Percentiles rank a stretch among this genome's conserved stretches.
phyloP scores from a whole-genome alignment of 2,113 vertebrate species.

The Sceloporus tristichus region DNA sequence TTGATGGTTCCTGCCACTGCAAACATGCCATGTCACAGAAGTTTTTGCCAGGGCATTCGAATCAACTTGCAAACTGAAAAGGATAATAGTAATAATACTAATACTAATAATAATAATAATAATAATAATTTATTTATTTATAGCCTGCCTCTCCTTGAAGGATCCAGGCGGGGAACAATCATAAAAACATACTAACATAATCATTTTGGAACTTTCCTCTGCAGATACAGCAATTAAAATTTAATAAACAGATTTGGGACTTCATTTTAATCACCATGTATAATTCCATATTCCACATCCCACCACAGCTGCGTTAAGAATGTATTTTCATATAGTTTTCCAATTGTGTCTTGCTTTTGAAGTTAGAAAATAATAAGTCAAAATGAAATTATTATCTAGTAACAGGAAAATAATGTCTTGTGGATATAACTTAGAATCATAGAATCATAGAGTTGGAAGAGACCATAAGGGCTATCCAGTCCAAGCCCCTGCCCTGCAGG shows the following conservation, averaged over 20 bases:
- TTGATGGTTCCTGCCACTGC: neutral
- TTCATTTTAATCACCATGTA: neutral
- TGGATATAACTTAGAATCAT: too few species aligned
- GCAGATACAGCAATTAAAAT: neutral
- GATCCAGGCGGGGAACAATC: too few species aligned
- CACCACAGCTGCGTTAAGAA: neutral
- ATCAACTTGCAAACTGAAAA: neutral
- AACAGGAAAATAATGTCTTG: neutral
- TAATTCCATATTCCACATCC: neutral
- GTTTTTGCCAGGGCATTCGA: neutral
- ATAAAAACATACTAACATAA: too few species aligned
- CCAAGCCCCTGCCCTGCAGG: neutral
- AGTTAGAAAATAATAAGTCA: slow-evolving; percentile 15
- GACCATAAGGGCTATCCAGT: too few species aligned
- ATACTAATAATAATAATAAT: too few species aligned
- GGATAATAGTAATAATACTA: too few species aligned
- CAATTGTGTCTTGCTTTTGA: neutral
- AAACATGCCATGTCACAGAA: neutral
- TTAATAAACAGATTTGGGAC: neutral
- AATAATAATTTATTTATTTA: too few species aligned
- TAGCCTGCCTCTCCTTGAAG: too few species aligned
- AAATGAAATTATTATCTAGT: neutral
- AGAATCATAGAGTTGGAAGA: too few species aligned
- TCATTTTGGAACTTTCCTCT: neutral
- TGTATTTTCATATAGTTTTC: neutral